A percentile compares a stretch with the other conserved stretches of the same genome.
phyloP scores from a whole-genome alignment of 2,797 vertebrate species.

The Semaprochilodus insignis region DNA sequence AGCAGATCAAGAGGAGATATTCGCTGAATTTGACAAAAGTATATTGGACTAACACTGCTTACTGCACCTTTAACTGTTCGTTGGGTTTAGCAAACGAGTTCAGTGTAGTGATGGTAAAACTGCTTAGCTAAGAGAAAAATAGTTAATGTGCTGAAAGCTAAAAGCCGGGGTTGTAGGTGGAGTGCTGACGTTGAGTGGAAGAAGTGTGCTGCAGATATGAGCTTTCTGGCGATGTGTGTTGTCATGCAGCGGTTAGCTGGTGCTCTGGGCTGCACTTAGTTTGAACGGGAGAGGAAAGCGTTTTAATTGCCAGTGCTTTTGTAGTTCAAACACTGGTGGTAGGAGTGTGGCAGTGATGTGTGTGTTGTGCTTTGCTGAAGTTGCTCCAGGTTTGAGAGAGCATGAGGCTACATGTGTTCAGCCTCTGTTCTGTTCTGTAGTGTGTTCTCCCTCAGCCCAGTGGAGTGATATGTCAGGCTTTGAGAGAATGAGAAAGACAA shows the following conservation, averaged over 20 bases:
- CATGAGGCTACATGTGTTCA: neutral
- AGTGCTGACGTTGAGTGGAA: slow-evolving; percentile 2
- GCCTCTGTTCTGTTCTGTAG: neutral
- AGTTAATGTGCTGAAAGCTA: slow-evolving; percentile 21
- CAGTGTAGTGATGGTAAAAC: neutral
- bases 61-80: neutral
- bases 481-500: neutral
- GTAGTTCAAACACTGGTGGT: neutral
- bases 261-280: neutral
- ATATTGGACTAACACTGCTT: too few species aligned
- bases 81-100: neutral
- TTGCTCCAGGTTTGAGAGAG: neutral
- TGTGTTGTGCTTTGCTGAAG: neutral
- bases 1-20: too few species aligned
- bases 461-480: neutral
- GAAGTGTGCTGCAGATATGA: neutral
- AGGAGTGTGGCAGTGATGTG: neutral
- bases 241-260: neutral
- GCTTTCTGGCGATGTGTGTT: neutral
- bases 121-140: slow-evolving; percentile 11
- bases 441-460: neutral
- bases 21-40: too few species aligned
- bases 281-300: neutral
- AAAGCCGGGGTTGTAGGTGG: slow-evolving; percentile 8
- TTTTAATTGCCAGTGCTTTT: neutral